Evolutionary conservation across 1,140 invertebrate species (phyloP), one percentile per base, ranked within the genome.

Genomic region (Apis cerana): DNA sequence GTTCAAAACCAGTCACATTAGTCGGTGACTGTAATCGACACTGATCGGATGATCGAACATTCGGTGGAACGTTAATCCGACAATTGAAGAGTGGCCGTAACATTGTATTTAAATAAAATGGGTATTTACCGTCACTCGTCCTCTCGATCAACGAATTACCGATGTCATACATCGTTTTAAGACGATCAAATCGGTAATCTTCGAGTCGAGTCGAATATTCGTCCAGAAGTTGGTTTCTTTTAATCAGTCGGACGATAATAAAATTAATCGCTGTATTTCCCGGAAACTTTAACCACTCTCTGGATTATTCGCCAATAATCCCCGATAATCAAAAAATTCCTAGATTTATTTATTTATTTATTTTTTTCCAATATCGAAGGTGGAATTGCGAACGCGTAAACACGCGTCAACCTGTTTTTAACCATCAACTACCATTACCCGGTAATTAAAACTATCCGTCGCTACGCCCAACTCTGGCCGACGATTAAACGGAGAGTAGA

Each of bases 361-460:
- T 43, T 5, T 43, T 7, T 7, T 5, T 43, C 33, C 33, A 62
- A 23, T 27, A 71, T 10, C 48, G 27, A 19, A 1, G 8, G 11
- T 4, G 19, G 8, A 80, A 50, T 11, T 27, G 70, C 50, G 17
- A 21, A 48, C 61, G 33, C 33, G 17, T 80, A 65, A 75, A 58
- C 69, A 64, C 52, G 27, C 50, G 52, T 75, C 75, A 75, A 80
- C 79, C 79, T 56, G 70, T 80, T 75, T 21, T 52, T n/a, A 33
- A 43, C 59, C 50, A 56, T 50, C 59, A 43, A 43, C 33, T 58
- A 75, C 65, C 61, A 23, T 27, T 80, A 62, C 70, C 70, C 65
- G 56, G 33, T 75, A 80, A 80, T 80, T 80, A 80, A 54, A 75
- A 54, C 23, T 74, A 72, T 72, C 78, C 54, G 19, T 79, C 56